Conservation (phyloP, 30 jellyfish, hydroid and myxozoan species). For the Pelagia noctiluca region DNA sequence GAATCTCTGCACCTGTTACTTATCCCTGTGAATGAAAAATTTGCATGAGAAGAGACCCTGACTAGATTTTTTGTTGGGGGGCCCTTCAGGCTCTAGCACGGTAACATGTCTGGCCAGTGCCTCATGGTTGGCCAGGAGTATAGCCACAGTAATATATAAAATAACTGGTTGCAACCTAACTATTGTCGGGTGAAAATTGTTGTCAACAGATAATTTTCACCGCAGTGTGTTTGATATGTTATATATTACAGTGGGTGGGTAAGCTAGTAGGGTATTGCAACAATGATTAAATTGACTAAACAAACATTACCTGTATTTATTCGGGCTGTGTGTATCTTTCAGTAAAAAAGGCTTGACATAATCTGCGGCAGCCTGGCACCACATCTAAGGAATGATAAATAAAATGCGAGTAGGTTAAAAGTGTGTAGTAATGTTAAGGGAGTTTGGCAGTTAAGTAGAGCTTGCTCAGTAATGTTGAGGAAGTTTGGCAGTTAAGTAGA, state of each 20-base stretch:
- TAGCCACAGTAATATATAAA: not conserved
- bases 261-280: not conserved
- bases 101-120: too few relatives aligned
- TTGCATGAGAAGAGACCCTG: not conserved
- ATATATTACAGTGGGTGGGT: not conserved
- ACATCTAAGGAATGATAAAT: conserved; percentile 14
- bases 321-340: conserved; percentile 54
- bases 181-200: not conserved
- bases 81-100: not conserved
- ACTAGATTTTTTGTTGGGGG: not conserved
- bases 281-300: not conserved
- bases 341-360: not conserved
- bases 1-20: not conserved
- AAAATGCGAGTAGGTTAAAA: not conserved
- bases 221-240: not conserved
- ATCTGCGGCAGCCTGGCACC: conserved; percentile 60
- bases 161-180: not conserved
- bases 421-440: not conserved
- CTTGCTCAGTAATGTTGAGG: not conserved
- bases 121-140: not conserved
- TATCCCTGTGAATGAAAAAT: not conserved
- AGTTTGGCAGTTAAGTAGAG: not conserved
- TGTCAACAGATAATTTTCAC: not conserved
- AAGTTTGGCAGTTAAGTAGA: not conserved
- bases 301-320: conserved; percentile 32